These are phyloP conservation scores for Sphaerodactylus townsendi DNA, from an alignment of 2,113 vertebrate genomes.

Conservation along the genomic window DNA sequence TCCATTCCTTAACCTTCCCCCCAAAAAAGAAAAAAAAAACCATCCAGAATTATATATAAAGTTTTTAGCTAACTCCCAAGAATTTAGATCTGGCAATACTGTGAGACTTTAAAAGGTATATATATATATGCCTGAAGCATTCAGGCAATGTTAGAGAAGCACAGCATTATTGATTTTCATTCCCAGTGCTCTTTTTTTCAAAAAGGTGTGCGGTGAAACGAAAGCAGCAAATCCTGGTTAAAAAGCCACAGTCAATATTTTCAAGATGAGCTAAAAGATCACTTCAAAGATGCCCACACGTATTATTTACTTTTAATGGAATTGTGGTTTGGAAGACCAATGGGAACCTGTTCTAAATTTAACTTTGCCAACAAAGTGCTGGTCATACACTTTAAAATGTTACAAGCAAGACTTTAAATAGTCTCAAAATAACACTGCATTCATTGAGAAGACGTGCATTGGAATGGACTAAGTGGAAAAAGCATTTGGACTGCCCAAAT, in stretches of 20 bases:
- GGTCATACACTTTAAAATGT: neutral
- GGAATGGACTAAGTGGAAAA: neutral
- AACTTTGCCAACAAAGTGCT: constrained; percentile 10
- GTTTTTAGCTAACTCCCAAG: constrained; percentile 34
- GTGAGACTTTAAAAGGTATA: neutral
- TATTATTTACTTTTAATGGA: constrained; percentile 45
- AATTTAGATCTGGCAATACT: constrained; percentile 21
- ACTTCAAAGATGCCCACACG: constrained; percentile 13
- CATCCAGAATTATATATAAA: neutral
- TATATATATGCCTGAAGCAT: constrained; percentile 29
- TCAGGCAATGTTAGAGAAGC: neutral
- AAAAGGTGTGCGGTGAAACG: constrained; percentile 29
- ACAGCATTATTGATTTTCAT: neutral
- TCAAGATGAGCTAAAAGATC: constrained; percentile 21
- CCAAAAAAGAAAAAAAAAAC: too few relatives aligned
- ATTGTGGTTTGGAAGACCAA: constrained; percentile 19
- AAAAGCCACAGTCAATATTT: constrained; percentile 34
- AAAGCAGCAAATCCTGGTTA: constrained; percentile 34
- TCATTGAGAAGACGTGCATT: neutral
- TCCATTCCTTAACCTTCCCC: too few relatives aligned
- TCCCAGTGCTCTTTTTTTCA: constrained; percentile 20
- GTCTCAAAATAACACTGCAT: neutral
- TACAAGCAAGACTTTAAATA: constrained; percentile 6
- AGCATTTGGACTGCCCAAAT: too few relatives aligned
- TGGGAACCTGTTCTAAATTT: constrained; percentile 29